phyloP scores from a whole-genome alignment of 2,113 vertebrate species.

The Paraplagusia blochii region DNA sequence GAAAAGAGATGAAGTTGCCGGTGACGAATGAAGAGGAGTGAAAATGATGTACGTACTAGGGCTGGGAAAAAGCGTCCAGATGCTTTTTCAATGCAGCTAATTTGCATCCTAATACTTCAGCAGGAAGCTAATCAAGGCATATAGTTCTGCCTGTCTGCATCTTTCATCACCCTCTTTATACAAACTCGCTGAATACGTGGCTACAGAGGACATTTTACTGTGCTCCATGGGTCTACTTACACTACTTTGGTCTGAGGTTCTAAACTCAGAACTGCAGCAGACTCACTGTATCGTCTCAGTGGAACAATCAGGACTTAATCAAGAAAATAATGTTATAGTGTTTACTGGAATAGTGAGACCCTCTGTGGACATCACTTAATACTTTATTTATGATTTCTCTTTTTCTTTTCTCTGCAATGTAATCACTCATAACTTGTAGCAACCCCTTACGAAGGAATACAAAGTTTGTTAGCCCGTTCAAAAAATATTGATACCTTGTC shows the following conservation, averaged over 20 bases:
- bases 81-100: constrained; percentile 75
- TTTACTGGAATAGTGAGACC: too few species aligned
- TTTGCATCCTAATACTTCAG: constrained; percentile 76
- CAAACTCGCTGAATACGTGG: neutral
- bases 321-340: too few species aligned
- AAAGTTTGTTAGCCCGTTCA: too few species aligned
- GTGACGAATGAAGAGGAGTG: neutral
- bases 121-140: constrained; percentile 73
- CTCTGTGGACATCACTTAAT: constrained; percentile 36
- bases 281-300: too few species aligned
- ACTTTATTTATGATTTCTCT: constrained; percentile 46
- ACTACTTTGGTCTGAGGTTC: constrained; percentile 1
- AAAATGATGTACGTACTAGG: constrained; percentile 2
- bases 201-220: neutral
- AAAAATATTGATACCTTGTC: too few species aligned
- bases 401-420: constrained; percentile 45
- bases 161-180: constrained; percentile 30
- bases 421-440: constrained; percentile 62
- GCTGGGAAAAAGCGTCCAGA: constrained; percentile 68
- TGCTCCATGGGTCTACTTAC: constrained; percentile 6
- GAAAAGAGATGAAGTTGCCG: too few species aligned
- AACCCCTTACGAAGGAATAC: constrained; percentile 2
- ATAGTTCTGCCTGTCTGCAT: constrained; percentile 67
- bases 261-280: too few species aligned
- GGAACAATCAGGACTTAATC: too few species aligned